Evolutionary conservation across 2,888 invertebrate species (phyloP), one percentile per base, ranked within the genome.

Genomic region (Labia minor): DNA sequence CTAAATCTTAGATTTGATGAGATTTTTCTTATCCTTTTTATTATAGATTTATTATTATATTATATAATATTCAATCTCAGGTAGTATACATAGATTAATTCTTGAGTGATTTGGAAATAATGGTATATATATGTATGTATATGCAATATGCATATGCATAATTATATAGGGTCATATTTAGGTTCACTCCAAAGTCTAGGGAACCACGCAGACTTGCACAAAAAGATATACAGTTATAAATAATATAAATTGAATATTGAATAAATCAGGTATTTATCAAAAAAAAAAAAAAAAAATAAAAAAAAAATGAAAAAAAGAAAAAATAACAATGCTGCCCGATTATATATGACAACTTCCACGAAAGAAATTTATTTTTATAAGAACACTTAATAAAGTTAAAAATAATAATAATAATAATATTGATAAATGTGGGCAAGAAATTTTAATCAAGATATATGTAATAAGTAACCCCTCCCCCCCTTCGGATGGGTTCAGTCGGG

Each of bases 341-440:
- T 70, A 70, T 70, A 70, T 69, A 71, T 71, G 71, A 71, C 71
- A 71, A 72, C 72, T 72, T 72, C 72, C 72, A 71, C 67, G 70
- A 72, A 72, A 72, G 71, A 71, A 72, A 72, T 72, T 72, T 72
- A 72, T 72, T 72, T 72, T 72, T 72, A 70, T 72, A 72, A 72
- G 71, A 71, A 71, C 72, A 71, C 72, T 71, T 72, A 70, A 71
- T 70, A 72, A 72, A 72, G 69, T 71, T 72, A 72, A 72, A 71
- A 69, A 70, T 71, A 71, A 70, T n/a, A n/a, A n/a, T n/a, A n/a
- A n/a, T n/a, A n/a, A n/a, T n/a, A n/a, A n/a, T n/a, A n/a, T n/a
- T n/a, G n/a, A n/a, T n/a, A n/a, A n/a, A n/a, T n/a, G n/a, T 71
- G 72, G 72, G 72, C 72, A 71, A 69, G 70, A n/a, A n/a, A 69